Percentiles rank a stretch among this genome's conserved stretches.
Conservation (phyloP, 92 coral and sea anemone genomes). For the Actinostola sp. region DNA sequence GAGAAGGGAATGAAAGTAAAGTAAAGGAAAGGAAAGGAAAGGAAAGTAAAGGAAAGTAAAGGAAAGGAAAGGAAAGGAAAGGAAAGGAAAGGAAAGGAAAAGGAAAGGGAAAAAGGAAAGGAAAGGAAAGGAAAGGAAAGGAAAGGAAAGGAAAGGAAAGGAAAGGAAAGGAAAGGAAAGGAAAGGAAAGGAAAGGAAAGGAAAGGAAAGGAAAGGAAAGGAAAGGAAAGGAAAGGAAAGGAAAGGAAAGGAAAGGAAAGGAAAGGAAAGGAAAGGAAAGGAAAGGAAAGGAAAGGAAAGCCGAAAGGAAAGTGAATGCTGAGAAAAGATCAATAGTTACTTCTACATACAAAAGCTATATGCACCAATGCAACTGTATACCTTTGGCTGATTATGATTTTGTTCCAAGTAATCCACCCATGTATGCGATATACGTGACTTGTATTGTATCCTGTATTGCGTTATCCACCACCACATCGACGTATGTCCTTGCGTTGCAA, state of each 20-base stretch:
- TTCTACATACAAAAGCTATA: too few relatives aligned
- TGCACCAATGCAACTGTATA: not conserved
- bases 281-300: too few relatives aligned
- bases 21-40: not conserved
- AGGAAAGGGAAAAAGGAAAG: not conserved
- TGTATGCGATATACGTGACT: not conserved
- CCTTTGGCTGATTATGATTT: not conserved
- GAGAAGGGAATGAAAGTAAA: slow-evolving; percentile 7
- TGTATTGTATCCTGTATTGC: slow-evolving; percentile 22
- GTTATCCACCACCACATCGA: slow-evolving; percentile 36
- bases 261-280: too few relatives aligned
- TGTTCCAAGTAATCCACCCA: not conserved
- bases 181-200: not conserved
- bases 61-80: not conserved
- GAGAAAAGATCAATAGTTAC: not conserved
- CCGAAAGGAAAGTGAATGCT: not conserved
- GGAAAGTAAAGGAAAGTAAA: not conserved
- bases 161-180: not conserved
- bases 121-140: not conserved
- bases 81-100: not conserved
- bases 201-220: too few relatives aligned
- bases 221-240: too few relatives aligned
- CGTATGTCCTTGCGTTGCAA: slow-evolving; percentile 25
- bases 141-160: not conserved
- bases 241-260: too few relatives aligned